Evolutionary conservation across 2,888 invertebrate genomes (phyloP), one percentile per base, ranked within the genome.

Genomic region (Masnerella sp.): DNA sequence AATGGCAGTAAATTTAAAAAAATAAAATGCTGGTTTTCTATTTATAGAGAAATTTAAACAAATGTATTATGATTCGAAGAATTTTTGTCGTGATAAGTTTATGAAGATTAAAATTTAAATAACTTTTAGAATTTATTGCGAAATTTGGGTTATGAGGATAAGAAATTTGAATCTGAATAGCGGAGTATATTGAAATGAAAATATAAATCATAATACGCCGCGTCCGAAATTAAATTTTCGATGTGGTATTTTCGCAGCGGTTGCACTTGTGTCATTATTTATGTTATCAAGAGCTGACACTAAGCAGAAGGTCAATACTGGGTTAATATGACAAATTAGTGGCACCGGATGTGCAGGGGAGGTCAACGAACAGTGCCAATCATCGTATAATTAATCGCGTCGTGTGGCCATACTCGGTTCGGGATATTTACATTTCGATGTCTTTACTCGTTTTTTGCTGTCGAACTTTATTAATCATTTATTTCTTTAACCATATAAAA

Each of bases 281-380:
- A 74, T 64, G 68, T 69, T 74, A 69, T 74, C 74, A 74, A 68
- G 69, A 58, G 47, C 45, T 52, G 74, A 69, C 68, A 69, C 64
- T 74, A 68, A 69, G 65, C 65, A 59, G 64, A 74, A 68, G 69
- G 74, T 74, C 74, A 74, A 70, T 74, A 74, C 69, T 74, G 30
- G 74, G 68, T 68, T 74, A 74, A 74, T 74, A 74, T 74, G 69
- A 74, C 74, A 74, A 74, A 74, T 74, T 74, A 74, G 54, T 47
- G 22, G 68, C 74, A 74, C 74, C 74, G 74, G 73, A 74, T 74
- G 68, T 68, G 38, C 58, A 51, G 58, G 52, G 52, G 68, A 68
- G 73, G 73, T 68, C 73, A 74, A 68, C 64, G 64, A 58, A 74
- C 74, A 74, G 40, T 52, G 69, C 52, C 68, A 62, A 74, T 69